Base-by-base conservation (phyloP, 2,797 vertebrate species). In the Scomberomorus guttatus region DNA sequence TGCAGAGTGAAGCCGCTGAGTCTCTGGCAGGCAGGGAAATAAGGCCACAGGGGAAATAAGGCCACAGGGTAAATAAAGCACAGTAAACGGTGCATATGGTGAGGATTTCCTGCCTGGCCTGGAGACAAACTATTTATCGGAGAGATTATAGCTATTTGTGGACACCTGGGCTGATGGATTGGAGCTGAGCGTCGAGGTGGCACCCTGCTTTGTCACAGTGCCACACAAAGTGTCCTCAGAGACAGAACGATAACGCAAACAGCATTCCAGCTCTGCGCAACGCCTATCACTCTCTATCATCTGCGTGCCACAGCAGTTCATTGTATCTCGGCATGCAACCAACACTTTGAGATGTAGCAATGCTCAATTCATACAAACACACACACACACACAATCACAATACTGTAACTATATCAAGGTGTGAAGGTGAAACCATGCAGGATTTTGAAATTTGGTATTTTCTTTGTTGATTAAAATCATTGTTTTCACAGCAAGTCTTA, bases 261-360 rank as follows among this genome's bases (percentile, higher is more conserved):
- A 68, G 69, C 77, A 86, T 91, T 92, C 87, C 84, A 82, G 75
- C 55, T 75, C 85, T 79, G 69, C 71, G 50, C 57, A 70, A 67
- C 18, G 2, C 56, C 44, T 60, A 80, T 89, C 81, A 72, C 83
- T 81, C 70, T 68, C 60, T 56, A 77, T 76, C 80, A 67, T 59
- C 84, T 64, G 70, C 85, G 10, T 81, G 84, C 75, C 77, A 52
- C 72, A 51, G 79, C 82, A 88, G 75, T 83, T 79, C 80, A 83
- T 39, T 72, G 69, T 75, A 89, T 89, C 82, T 89, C 86, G 87
- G 81, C 94, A 94, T 95, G 94, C 88, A 93, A 72, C 42, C 60
- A 11, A 80, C 62, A 79, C 83, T 67, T 44, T 63, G 68, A 56
- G 42, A 77, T 59, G 77, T 57, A 58, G 24, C 17, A 11, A 80